Evolutionary conservation across 2,113 vertebrate genomes (phyloP), one percentile per base, ranked within the genome.

Genomic region (Mobula birostris): DNA sequence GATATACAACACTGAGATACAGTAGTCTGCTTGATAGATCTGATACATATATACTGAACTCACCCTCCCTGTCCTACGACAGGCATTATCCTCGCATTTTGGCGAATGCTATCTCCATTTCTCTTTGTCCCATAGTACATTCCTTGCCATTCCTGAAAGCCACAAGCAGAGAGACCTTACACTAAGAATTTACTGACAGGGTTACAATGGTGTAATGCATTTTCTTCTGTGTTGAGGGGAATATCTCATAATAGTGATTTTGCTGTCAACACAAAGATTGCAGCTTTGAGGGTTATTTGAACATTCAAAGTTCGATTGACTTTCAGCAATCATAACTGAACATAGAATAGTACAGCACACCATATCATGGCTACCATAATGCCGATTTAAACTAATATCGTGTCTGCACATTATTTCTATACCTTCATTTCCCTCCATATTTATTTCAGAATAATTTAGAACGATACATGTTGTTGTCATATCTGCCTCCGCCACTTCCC

Each of bases 61-160:
- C 95, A 99, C 98, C 99, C 98, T 96, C 98, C 98, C 98, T 99
- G 98, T 96, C 99, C 99, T 32, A 98, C 87, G 94, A 99, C 98
- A 98, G 99, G 99, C 95, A 98, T 97, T 96, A 99, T 98, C 97
- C 98, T 99, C 98, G 99, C 98, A 98, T 98, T 99, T 97, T 99
- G 99, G 95, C 98, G 98, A 95, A 98, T 95, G 94, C 97, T 98
- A 94, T 99, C 98, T 96, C 99, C 99, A 0, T 98, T 98, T 96
- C 98, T 99, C 97, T 99, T 99, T 97, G 97, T 98, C 96, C 98
- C 96, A 95, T 98, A 98, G 97, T 98, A 98, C 96, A 98, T 97
- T 96, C 99, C 99, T 97, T 99, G 98, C 98, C 99, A 99, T 96
- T 99, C 98, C 99, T 99, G 95, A 9, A 94, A 61, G 95, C 61